Base-by-base conservation (phyloP, 2,888 invertebrate species). In the Cotesia congregata region DNA sequence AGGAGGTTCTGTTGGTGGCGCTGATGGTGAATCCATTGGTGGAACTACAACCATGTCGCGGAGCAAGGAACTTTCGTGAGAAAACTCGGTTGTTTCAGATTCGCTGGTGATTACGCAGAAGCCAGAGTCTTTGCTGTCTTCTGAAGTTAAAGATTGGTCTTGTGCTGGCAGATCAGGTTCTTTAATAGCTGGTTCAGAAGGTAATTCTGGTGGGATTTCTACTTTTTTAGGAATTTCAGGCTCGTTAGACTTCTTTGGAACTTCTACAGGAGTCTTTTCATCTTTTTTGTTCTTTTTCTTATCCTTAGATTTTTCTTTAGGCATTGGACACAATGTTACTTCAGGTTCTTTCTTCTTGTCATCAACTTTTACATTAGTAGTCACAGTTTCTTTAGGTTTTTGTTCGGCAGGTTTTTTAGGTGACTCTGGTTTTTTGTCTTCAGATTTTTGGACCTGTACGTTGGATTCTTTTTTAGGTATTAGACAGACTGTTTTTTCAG, bases 271-370 rank as follows among this genome's bases (percentile, higher is more conserved):
- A n/a, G 12, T 9, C 9, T 60, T 69, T 68, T 79, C 79, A 70
- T 78, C 78, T 5, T 75, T 30, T 12, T 77, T 79, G 39, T 6
- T 67, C 59, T 39, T 65, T 67, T 64, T 50, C 30, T 73, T 65
- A 9, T 20, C 64, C 12, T 38, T 39, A 5, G 72, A 62, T 6
- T 17, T 9, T 60, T 72, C 17, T n/a, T 6, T 40, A 38, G 17
- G 2, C n/a, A 38, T 30, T 5, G 59, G 38, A 69, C 81, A 82
- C 80, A 78, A 65, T 15, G 72, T 9, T 39, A 40, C 50, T 20
- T 72, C 72, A 20, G 17, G 9, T 30, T 61, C 9, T 61, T 69
- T 82, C 72, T 81, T 83, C 64, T 79, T 83, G 7, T 73, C 67
- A 9, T 41, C 41, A 9, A 6, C 3, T 6, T 41, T 50, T 9